Percentiles rank a stretch among this genome's conserved stretches.
Conservation (phyloP, 2,888 invertebrate genomes). For the Aphodius sticticus region DNA sequence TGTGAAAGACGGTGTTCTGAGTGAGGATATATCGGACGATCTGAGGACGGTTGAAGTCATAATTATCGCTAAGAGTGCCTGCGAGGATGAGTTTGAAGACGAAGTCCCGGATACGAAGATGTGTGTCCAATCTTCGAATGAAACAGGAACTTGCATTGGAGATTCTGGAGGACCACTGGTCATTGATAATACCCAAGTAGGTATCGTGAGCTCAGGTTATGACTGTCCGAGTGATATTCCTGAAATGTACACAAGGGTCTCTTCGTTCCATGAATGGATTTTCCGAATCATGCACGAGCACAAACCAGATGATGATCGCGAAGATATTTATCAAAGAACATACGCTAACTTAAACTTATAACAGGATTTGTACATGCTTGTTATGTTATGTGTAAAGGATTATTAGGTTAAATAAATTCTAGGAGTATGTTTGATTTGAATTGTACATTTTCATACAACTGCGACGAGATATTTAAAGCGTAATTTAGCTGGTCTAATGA, state of each 20-base stretch:
- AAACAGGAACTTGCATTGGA: background rate
- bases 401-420: too few relatives aligned
- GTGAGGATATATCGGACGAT: background rate
- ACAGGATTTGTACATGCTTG: too few relatives aligned
- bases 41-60: background rate
- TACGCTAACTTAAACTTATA: too few relatives aligned
- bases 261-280: background rate
- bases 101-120: background rate
- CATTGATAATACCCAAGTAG: background rate
- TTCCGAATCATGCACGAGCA: background rate
- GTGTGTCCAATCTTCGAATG: background rate
- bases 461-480: too few relatives aligned
- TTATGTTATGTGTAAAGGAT: too few relatives aligned
- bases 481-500: too few relatives aligned
- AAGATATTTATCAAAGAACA: too few relatives aligned
- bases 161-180: constrained; percentile 6
- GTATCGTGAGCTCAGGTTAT: constrained; percentile 7
- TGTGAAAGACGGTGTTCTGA: background rate
- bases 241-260: constrained; percentile 4
- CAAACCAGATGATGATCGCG: too few relatives aligned
- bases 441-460: too few relatives aligned
- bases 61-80: background rate
- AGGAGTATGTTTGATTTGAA: too few relatives aligned
- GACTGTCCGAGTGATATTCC: background rate
- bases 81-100: constrained; percentile 5